A percentile compares a stretch with the other conserved stretches of the same genome.
These are phyloP conservation scores for Stichopus horrens DNA, from an alignment of 53 echinoderm and acorn worm genomes.

Conservation along the genomic window DNA sequence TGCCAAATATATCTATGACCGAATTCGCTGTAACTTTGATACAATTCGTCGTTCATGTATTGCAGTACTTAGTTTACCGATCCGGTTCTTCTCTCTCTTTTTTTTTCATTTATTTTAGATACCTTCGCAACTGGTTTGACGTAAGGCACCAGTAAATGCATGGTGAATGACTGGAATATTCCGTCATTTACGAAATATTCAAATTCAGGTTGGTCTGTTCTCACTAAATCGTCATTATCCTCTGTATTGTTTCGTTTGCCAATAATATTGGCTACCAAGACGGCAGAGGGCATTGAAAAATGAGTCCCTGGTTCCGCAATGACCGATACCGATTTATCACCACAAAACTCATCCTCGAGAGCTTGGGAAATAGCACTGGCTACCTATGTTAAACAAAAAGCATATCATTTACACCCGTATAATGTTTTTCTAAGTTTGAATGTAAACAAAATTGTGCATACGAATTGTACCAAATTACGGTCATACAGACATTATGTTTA, in stretches of 20 bases:
- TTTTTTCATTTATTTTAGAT: neutral
- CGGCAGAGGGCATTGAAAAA: neutral
- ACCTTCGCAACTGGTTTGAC: neutral
- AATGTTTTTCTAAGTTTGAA: no score
- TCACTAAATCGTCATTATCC: neutral
- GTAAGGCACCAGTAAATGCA: neutral
- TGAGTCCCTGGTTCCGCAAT: slow-evolving; percentile 5
- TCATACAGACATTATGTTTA: no score
- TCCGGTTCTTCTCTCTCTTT: no score
- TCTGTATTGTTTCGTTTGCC: neutral
- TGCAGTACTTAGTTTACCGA: neutral
- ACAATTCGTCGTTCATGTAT: no score
- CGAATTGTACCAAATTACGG: no score
- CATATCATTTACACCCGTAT: no score
- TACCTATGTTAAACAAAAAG: neutral
- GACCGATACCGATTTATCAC: neutral
- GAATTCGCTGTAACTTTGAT: no score
- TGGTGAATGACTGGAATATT: neutral
- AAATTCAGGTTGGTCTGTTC: neutral
- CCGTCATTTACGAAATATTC: neutral
- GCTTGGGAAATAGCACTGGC: neutral
- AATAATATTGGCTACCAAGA: neutral
- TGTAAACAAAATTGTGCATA: no score
- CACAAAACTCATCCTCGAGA: neutral
- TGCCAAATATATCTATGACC: no score